A percentile compares a stretch with the other conserved stretches of the same genome.
Evolutionary conservation across 2,797 vertebrate species (phyloP).

Genomic region (Myioborus melanocephalus): DNA sequence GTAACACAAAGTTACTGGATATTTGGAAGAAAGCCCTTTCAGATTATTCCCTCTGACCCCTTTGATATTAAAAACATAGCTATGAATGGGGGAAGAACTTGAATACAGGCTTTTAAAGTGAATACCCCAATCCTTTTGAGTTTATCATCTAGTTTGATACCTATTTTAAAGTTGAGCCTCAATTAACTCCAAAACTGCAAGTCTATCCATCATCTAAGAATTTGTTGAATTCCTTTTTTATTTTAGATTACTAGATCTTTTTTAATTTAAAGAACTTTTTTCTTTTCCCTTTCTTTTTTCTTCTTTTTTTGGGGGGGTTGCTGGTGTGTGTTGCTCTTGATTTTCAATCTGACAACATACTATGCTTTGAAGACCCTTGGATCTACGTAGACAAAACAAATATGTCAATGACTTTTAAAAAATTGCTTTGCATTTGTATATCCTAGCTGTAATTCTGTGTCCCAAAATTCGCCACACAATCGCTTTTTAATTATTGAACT

Average conservation of each 20-base stretch:
- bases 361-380: background rate
- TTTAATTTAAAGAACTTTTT: background rate
- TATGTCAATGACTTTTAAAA: background rate
- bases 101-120: background rate
- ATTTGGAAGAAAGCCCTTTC: background rate
- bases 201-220: background rate
- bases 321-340: too few species aligned
- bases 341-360: background rate
- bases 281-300: accelerated
- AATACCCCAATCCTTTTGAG: background rate
- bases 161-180: background rate
- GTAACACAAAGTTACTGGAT: background rate
- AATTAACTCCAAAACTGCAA: background rate
- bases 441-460: background rate
- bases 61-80: background rate
- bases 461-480: conserved; percentile 41
- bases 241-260: background rate
- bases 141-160: background rate
- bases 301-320: accelerated
- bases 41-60: background rate
- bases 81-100: background rate
- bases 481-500: conserved; percentile 33
- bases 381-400: background rate
- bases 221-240: background rate
- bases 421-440: background rate